Conservation (phyloP, 2,113 vertebrate species). For the Crotalus viridis region DNA sequence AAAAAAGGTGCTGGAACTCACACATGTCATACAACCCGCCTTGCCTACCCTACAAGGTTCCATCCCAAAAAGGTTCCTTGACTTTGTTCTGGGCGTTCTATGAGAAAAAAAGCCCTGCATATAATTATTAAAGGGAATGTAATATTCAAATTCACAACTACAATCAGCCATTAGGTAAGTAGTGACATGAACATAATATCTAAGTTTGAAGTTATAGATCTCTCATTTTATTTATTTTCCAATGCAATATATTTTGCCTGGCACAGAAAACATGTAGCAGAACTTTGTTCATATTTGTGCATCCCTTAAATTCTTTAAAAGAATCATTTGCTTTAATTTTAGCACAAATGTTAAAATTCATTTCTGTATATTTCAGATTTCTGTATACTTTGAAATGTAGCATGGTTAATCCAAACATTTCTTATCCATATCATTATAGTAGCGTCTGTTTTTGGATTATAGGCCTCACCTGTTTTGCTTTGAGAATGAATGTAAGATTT, state of each 20-base stretch:
- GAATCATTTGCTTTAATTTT: neutral
- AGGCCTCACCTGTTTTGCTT: constrained; percentile 28
- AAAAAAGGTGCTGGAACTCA: too few species aligned
- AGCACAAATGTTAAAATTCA: constrained; percentile 3
- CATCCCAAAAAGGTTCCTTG: too few species aligned
- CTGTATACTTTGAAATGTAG: neutral
- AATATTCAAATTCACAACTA: neutral
- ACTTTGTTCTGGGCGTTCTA: too few species aligned
- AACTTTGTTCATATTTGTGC: neutral
- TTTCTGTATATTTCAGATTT: neutral
- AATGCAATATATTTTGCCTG: neutral
- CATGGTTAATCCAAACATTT: neutral
- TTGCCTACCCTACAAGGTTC: too few species aligned
- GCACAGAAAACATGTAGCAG: neutral
- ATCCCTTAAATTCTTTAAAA: neutral
- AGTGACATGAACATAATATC: neutral
- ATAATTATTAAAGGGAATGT: neutral
- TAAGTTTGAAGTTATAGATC: neutral
- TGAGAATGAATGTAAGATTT: constrained; percentile 36
- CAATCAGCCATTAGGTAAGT: neutral
- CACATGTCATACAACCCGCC: too few species aligned
- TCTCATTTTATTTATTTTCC: neutral
- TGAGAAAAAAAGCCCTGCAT: too few species aligned
- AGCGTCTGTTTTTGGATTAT: too few species aligned
- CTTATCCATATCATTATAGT: neutral